A percentile compares a stretch with the other conserved stretches of the same genome.
Evolutionary conservation across 2,113 vertebrate species (phyloP).

Genomic region (Columba livia): DNA sequence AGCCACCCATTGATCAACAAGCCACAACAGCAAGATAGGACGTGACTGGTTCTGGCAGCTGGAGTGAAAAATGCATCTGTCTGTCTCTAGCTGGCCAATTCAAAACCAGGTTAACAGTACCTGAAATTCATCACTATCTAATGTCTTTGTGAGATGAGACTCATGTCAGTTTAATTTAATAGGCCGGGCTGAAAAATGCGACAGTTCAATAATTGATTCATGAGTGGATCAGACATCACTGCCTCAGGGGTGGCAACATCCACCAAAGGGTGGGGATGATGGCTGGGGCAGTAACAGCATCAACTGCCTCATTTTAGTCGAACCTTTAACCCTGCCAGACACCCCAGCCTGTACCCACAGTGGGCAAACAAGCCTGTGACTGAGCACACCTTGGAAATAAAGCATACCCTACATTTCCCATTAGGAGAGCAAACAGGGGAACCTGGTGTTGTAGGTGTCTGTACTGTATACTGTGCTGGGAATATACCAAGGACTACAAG

Average conservation of each 20-base stretch:
- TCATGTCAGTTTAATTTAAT: conserved; percentile 70
- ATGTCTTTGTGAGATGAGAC: conserved; percentile 67
- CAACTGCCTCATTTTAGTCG: not conserved
- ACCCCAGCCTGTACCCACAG: not conserved
- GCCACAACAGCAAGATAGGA: not conserved
- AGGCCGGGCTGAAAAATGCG: conserved; percentile 59
- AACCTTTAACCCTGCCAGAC: not conserved
- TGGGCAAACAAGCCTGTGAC: not conserved
- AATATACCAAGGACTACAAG: not conserved
- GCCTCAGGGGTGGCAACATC: conserved; percentile 45
- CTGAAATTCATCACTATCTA: conserved; percentile 69
- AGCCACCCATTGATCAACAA: conserved; percentile 14
- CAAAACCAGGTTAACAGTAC: conserved; percentile 66
- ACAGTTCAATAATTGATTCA: conserved; percentile 69
- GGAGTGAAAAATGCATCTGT: conserved; percentile 53
- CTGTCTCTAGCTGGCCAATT: conserved; percentile 50
- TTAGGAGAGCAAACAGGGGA: not conserved
- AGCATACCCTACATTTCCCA: fast-evolving
- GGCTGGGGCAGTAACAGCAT: not conserved
- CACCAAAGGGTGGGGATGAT: not conserved
- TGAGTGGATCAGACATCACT: conserved; percentile 51
- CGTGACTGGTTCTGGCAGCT: not conserved
- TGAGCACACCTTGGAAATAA: not conserved
- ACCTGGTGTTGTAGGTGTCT: not conserved
- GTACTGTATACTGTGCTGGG: not conserved